Percentiles rank a stretch among this genome's conserved stretches.
phyloP scores from a whole-genome alignment of 1,140 invertebrate species.

The Galleria mellonella region DNA sequence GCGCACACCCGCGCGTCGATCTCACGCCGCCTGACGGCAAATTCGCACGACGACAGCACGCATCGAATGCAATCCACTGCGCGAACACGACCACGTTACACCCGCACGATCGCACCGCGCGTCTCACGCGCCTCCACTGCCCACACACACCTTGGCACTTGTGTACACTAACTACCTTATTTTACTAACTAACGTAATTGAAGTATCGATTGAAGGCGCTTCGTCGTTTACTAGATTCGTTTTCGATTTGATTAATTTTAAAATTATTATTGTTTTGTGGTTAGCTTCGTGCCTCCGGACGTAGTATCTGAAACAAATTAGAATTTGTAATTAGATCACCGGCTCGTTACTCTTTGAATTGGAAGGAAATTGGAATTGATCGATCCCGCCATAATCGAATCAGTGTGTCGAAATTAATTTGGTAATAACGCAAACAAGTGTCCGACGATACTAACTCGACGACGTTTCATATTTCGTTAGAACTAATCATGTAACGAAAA shows the following conservation, averaged over 20 bases:
- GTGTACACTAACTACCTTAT: conserved; percentile 34
- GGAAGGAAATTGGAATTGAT: conserved; percentile 19
- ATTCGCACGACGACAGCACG: conserved; percentile 6
- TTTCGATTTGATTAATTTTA: conserved; percentile 18
- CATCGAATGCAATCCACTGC: neutral
- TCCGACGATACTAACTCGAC: conserved; percentile 1
- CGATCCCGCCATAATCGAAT: conserved; percentile 20
- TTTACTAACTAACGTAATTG: conserved; percentile 35
- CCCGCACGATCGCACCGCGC: conserved; percentile 2
- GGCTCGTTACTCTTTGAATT: conserved; percentile 11
- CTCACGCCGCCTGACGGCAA: conserved; percentile 13
- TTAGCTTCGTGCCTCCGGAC: conserved; percentile 17
- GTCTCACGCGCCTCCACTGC: conserved; percentile 6
- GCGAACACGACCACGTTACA: neutral
- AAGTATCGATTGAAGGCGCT: conserved; percentile 53
- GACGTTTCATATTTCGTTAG: neutral
- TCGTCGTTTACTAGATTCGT: conserved; percentile 39
- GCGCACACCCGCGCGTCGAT: conserved; percentile 7
- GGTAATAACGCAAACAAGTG: conserved; percentile 3
- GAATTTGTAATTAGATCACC: conserved; percentile 18
- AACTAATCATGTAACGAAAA: no score
- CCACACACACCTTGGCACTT: conserved; percentile 36
- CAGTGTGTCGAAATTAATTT: conserved; percentile 9
- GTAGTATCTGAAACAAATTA: conserved; percentile 46
- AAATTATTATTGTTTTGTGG: conserved; percentile 22